A percentile compares a stretch with the other conserved stretches of the same genome.
phyloP scores from a whole-genome alignment of 2,113 vertebrate genomes.

The Platysteira castanea region DNA sequence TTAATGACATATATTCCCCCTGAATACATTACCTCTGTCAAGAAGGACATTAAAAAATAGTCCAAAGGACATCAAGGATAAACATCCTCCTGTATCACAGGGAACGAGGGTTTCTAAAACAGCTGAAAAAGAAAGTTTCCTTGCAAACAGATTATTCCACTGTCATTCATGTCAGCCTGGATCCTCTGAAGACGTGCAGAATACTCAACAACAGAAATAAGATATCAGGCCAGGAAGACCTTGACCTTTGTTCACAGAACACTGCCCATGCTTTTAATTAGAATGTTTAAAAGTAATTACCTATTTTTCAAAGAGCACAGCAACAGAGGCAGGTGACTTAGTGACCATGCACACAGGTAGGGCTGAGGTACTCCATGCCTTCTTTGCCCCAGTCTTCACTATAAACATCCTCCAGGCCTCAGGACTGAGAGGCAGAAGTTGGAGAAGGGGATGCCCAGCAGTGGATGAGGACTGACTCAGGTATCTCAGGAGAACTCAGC shows the following conservation, averaged over 20 bases:
- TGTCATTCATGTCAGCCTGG: rapidly evolving
- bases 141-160: background rate
- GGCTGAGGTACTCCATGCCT: background rate
- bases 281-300: background rate
- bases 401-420: background rate
- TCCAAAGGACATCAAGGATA: constrained; percentile 40
- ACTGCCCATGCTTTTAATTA: background rate
- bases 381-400: background rate
- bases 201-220: background rate
- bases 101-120: background rate
- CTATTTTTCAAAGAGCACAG: background rate
- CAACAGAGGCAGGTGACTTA: background rate
- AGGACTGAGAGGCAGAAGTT: background rate
- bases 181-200: background rate
- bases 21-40: constrained; percentile 54
- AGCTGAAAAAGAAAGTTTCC: background rate
- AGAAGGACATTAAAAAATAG: constrained; percentile 46
- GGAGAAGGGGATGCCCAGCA: background rate
- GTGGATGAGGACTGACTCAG: background rate
- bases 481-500: background rate
- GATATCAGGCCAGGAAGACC: background rate
- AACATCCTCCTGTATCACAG: background rate
- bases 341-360: background rate
- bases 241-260: background rate
- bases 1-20: constrained; percentile 45